These are phyloP conservation scores for Heliconius nattereri DNA, from an alignment of 1,140 invertebrate species.

Conservation along the genomic window DNA sequence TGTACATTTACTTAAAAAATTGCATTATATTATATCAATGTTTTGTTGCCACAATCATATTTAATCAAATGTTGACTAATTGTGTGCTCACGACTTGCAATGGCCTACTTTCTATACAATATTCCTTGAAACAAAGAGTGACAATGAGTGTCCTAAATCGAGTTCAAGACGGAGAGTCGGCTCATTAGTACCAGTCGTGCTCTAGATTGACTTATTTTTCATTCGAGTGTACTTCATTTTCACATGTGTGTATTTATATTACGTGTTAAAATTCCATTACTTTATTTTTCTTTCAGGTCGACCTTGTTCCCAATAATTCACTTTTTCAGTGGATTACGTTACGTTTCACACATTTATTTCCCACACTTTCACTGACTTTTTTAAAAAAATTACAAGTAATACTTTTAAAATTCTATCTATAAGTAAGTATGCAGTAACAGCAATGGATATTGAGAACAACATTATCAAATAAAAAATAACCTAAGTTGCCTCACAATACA, in stretches of 20 bases:
- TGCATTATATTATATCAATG: not conserved
- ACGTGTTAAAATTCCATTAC: not conserved
- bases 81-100: conserved; percentile 34
- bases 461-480: not conserved
- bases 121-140: conserved; percentile 47
- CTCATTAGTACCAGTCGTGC: conserved; percentile 62
- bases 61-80: conserved; percentile 31
- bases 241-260: not conserved
- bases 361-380: no score
- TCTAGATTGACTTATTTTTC: conserved; percentile 48
- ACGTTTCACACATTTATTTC: not conserved
- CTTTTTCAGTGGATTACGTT: not conserved
- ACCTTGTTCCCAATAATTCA: not conserved
- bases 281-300: not conserved
- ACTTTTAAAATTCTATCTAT: no score
- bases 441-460: not conserved
- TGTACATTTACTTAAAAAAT: not conserved
- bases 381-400: no score
- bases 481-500: not conserved
- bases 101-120: conserved; percentile 49
- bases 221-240: conserved; percentile 16
- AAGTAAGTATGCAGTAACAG: no score
- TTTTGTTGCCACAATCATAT: not conserved
- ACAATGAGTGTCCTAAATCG: conserved; percentile 48
- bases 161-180: conserved; percentile 40